Evolutionary conservation across 2,888 invertebrate species (phyloP).

Genomic region (Calameuta pallipes): DNA sequence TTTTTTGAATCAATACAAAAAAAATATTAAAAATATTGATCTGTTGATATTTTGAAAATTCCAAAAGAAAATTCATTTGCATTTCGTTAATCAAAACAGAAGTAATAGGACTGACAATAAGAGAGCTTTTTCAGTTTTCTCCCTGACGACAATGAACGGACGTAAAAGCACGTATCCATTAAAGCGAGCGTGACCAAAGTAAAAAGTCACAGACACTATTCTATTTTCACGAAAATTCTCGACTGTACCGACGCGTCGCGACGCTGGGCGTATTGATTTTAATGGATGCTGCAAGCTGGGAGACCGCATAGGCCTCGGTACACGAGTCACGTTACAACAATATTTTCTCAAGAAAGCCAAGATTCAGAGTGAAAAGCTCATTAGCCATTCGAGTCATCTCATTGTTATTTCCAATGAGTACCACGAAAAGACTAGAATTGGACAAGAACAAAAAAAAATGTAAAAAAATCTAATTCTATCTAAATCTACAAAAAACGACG

Average conservation of each 20-base stretch:
- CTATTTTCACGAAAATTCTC: neutral
- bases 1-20: neutral
- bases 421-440: neutral
- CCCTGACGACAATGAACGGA: neutral
- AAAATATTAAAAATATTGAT: neutral
- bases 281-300: conserved; percentile 46
- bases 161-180: neutral
- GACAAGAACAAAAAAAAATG: neutral
- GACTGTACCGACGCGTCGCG: neutral
- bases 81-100: neutral
- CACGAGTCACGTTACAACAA: neutral
- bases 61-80: neutral
- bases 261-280: conserved; percentile 50
- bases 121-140: neutral
- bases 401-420: neutral
- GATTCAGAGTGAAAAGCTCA: neutral
- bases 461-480: neutral
- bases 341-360: neutral
- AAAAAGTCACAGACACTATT: neutral
- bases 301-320: neutral
- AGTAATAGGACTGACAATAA: neutral
- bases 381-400: neutral
- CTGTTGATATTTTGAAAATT: neutral
- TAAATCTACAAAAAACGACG: neutral
- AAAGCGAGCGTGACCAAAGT: neutral